These are phyloP conservation scores for Alloplasta piceator DNA, from an alignment of 2,888 invertebrate genomes.

Conservation along the genomic window DNA sequence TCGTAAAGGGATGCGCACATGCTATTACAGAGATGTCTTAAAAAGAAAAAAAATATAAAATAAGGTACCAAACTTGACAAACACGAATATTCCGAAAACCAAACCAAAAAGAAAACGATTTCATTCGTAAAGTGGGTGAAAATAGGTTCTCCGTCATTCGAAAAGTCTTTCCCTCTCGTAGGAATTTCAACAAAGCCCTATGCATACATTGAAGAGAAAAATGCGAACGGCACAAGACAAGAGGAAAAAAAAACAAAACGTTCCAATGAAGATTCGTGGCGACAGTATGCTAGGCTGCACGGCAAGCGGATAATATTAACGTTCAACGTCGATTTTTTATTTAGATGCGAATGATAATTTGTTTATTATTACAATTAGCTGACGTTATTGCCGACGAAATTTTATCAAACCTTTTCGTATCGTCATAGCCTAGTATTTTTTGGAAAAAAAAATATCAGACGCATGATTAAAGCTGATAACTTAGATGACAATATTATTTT, in stretches of 20 bases:
- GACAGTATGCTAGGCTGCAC: conserved; percentile 79
- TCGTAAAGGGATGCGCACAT: not conserved
- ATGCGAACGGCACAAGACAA: conserved; percentile 34
- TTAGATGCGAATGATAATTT: too few relatives aligned
- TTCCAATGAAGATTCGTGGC: conserved; percentile 71
- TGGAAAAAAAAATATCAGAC: too few relatives aligned
- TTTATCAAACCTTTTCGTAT: too few relatives aligned
- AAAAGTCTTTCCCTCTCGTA: not conserved
- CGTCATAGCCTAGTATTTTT: too few relatives aligned
- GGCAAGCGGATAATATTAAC: conserved; percentile 75
- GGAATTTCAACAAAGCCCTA: conserved; percentile 19
- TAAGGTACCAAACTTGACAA: not conserved
- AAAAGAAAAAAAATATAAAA: not conserved
- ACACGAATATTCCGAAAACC: not conserved
- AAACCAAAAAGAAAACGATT: not conserved
- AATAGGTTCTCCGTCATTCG: too few relatives aligned
- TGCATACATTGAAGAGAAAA: not conserved
- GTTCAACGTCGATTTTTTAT: conserved; percentile 62
- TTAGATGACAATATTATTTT: too few relatives aligned
- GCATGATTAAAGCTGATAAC: too few relatives aligned
- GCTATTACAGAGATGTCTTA: not conserved
- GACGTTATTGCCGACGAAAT: too few relatives aligned
- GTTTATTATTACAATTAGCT: too few relatives aligned
- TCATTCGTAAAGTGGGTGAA: not conserved
- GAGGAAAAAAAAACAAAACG: conserved; percentile 31